phyloP scores from a whole-genome alignment of 2,888 invertebrate species.

The Theretra japonica region DNA sequence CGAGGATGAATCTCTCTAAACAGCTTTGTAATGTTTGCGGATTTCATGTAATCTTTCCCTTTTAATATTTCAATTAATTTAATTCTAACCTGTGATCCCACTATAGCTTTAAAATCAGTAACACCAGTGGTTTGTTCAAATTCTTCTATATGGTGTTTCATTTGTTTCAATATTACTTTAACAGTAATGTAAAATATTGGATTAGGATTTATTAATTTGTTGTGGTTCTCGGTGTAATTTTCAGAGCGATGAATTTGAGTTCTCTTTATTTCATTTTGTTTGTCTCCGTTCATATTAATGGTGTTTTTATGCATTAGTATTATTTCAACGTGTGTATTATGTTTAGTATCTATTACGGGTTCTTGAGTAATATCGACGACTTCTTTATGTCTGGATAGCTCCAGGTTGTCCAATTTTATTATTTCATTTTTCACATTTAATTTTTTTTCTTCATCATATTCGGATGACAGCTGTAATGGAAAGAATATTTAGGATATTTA shows the following conservation, averaged over 20 bases:
- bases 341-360: background rate
- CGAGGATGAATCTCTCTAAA: slow-evolving; percentile 5
- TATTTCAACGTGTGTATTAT: slow-evolving; percentile 3
- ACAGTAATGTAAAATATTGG: background rate
- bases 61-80: background rate
- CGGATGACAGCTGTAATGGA: background rate
- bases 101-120: background rate
- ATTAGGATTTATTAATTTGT: background rate
- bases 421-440: background rate
- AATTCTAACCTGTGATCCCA: background rate
- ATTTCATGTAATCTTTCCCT: slow-evolving; percentile 9
- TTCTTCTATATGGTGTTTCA: background rate
- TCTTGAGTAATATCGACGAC: slow-evolving; percentile 6
- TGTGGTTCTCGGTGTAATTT: background rate
- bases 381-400: background rate
- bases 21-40: background rate
- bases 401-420: background rate
- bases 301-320: background rate
- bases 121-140: background rate
- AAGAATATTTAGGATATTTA: background rate
- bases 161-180: background rate
- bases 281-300: background rate
- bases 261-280: background rate
- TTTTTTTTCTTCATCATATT: background rate
- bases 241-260: background rate